phyloP scores from a whole-genome alignment of 1,140 invertebrate species.

The Rhagoletis pomonella region DNA sequence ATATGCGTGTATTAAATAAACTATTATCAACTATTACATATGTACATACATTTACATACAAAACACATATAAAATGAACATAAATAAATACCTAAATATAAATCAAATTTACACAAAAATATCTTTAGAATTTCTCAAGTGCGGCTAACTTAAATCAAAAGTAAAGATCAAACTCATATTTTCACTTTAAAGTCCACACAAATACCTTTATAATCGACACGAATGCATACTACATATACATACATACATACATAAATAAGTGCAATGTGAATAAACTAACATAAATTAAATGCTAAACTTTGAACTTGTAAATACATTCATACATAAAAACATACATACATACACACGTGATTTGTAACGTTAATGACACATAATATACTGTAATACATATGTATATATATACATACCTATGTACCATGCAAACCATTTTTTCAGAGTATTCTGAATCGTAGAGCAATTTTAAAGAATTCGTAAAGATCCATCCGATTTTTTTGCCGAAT shows the following conservation, averaged over 20 bases:
- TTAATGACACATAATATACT: background rate
- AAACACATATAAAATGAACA: background rate
- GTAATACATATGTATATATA: background rate
- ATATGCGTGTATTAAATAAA: background rate
- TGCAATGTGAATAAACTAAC: conserved; percentile 9
- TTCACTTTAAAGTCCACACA: background rate
- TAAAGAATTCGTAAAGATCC: too few relatives aligned
- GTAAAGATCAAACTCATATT: background rate
- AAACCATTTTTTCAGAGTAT: too few relatives aligned
- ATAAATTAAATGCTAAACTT: background rate
- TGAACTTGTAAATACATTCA: background rate
- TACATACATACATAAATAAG: background rate
- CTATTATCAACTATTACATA: background rate
- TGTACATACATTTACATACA: background rate
- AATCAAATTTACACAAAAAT: background rate
- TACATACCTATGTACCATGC: background rate
- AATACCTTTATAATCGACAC: background rate
- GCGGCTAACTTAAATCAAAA: conserved; percentile 7
- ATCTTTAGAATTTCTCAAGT: background rate
- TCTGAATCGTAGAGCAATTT: too few relatives aligned
- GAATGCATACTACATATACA: background rate
- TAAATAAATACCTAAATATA: background rate
- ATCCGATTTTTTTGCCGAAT: too few relatives aligned
- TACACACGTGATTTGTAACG: background rate
- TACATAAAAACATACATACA: background rate